Base-by-base conservation (phyloP, 2,888 invertebrate species). In the Byasa hedistus region DNA sequence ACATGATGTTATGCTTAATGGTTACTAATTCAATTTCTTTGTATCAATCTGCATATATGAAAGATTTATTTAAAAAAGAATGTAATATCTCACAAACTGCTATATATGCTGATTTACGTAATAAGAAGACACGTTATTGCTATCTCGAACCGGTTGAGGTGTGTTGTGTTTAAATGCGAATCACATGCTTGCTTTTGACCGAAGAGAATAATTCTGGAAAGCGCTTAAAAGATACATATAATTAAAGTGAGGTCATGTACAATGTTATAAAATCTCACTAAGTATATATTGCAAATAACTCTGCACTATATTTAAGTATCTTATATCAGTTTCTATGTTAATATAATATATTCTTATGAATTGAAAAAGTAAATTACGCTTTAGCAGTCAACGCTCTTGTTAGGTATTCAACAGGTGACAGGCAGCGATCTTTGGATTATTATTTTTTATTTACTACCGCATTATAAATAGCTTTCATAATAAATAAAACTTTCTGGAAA, bases 151-250 rank as follows among this genome's bases (percentile, higher is more conserved):
- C 79, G 80, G 82, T 84, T 76, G 61, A 65, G 59, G 70, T 73
- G 70, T 75, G 80, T 75, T 73, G 71, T 78, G 79, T 73, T 74
- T 75, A 77, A 76, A 78, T 76, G 74, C 73, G 72, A 79, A 78
- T 78, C 78, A 81, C 78, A 77, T 77, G 76, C 69, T 73, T 27
- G 66, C 54, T 60, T 48, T 61, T 61, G n/a, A 57, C 19, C 23
- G 44, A 62, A 61, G 51, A 61, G 51, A 52, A 48, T 56, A 61
- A 54, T 68, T 68, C 44, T 44, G 60, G 57, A 67, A 69, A 68
- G 36, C 36, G 58, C 52, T 44, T 2, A 17, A 52, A n/a, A 48
- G 48, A 48, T 19, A 48, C 5, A n/a, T 48, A 7, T 48, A 39
- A 48, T 48, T n/a, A 48, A 7, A 48, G n/a, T n/a, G 5, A 48